Conservation (phyloP, 2,797 vertebrate species). For the Oreochromis grahami region DNA sequence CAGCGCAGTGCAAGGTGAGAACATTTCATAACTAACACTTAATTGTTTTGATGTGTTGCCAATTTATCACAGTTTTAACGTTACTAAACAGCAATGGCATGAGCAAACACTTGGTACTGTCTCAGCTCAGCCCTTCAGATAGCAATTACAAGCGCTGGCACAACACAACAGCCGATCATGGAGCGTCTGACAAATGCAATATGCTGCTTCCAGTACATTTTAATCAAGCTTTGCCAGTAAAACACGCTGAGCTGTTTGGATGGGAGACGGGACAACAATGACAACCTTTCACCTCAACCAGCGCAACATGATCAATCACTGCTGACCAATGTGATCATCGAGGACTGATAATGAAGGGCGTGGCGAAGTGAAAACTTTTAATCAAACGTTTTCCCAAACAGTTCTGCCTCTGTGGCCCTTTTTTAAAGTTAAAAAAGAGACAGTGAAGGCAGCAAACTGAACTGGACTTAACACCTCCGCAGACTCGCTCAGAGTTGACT, state of each 20-base stretch:
- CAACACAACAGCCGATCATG: not conserved
- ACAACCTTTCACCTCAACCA: not conserved
- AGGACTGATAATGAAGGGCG: not conserved
- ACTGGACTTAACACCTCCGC: constrained; percentile 49
- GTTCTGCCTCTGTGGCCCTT: not conserved
- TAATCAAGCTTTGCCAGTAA: not conserved
- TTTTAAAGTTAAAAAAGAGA: not conserved
- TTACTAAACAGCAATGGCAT: constrained; percentile 18
- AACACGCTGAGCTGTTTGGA: not conserved
- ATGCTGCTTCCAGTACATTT: not conserved
- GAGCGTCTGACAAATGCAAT: not conserved
- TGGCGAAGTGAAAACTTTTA: not conserved
- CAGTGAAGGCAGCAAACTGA: constrained; percentile 2
- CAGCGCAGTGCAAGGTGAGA: not conserved
- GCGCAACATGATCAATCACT: not conserved
- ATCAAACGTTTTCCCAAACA: not conserved
- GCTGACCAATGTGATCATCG: not conserved
- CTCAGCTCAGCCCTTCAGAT: constrained; percentile 14
- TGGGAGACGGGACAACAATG: not conserved
- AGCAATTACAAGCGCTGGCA: constrained; percentile 12
- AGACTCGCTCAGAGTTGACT: constrained; percentile 26
- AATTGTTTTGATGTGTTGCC: not conserved
- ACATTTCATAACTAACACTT: not conserved
- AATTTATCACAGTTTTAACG: constrained; percentile 22
- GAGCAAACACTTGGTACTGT: constrained; percentile 40